Percentiles rank a stretch among this genome's conserved stretches.
These are phyloP conservation scores for Drosophila tanythrix DNA, from an alignment of 2,888 invertebrate species.

Conservation along the genomic window DNA sequence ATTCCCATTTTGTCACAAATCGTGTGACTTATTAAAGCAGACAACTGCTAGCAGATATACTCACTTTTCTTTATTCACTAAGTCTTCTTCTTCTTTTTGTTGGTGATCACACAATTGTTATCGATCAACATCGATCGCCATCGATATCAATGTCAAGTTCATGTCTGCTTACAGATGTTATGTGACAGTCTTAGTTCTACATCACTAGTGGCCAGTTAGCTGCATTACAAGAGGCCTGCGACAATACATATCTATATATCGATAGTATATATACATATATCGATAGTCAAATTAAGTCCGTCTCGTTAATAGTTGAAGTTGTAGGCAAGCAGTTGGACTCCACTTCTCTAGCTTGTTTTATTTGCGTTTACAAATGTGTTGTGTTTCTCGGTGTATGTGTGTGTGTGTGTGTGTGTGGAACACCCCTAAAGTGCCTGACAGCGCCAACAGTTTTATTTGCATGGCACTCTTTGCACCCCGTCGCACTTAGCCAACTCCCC, in stretches of 20 bases:
- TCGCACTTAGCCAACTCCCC: slow-evolving; percentile 36
- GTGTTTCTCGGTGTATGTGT: slow-evolving; percentile 2
- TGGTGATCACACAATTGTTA: too few relatives aligned
- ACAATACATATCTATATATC: background rate
- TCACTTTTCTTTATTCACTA: too few relatives aligned
- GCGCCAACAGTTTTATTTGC: slow-evolving; percentile 57
- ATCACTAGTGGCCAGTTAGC: too few relatives aligned
- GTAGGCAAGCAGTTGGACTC: background rate
- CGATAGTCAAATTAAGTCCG: background rate
- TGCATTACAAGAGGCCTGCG: too few relatives aligned
- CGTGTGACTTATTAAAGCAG: background rate
- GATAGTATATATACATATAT: background rate
- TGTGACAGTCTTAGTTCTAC: too few relatives aligned
- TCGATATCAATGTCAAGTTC: too few relatives aligned
- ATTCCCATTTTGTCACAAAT: background rate
- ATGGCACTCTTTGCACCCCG: slow-evolving; percentile 64
- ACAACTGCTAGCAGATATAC: background rate
- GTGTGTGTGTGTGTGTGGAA: slow-evolving; percentile 22
- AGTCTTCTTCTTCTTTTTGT: too few relatives aligned
- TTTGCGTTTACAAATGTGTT: slow-evolving; percentile 23
- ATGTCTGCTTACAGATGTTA: too few relatives aligned
- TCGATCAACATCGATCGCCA: too few relatives aligned
- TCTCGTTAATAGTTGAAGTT: background rate
- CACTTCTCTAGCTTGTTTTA: background rate
- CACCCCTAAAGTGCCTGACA: slow-evolving; percentile 51